Conservation (phyloP, 2,888 invertebrate species). For the Sphaerophoria rueppellii region DNA sequence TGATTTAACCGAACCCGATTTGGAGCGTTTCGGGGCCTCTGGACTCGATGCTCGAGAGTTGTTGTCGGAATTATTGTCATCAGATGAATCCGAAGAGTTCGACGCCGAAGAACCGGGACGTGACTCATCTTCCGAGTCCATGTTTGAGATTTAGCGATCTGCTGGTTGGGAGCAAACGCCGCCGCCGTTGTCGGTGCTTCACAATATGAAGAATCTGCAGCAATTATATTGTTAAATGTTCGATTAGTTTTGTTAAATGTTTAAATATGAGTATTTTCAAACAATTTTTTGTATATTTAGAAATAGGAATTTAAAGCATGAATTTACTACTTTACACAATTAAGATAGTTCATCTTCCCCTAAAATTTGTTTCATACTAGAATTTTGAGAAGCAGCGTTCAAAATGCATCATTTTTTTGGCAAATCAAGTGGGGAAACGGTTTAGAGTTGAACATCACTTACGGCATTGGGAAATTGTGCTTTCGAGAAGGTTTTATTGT, state of each 20-base stretch:
- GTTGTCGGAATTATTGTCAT: conserved; percentile 81
- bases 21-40: conserved; percentile 72
- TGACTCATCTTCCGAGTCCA: conserved; percentile 80
- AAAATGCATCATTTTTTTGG: conserved; percentile 6
- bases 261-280: neutral
- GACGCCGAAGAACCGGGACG: conserved; percentile 79
- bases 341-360: neutral
- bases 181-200: conserved; percentile 30
- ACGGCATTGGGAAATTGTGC: neutral
- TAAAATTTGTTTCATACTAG: neutral
- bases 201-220: conserved; percentile 56
- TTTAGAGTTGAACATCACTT: neutral
- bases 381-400: neutral
- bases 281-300: neutral
- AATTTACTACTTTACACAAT: neutral
- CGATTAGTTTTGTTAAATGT: conserved; percentile 37
- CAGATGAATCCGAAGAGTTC: conserved; percentile 83
- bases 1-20: conserved; percentile 71
- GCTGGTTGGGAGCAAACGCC: conserved; percentile 51
- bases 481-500: neutral
- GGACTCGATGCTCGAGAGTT: conserved; percentile 77
- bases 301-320: neutral
- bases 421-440: neutral
- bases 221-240: conserved; percentile 51
- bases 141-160: conserved; percentile 52